These are phyloP conservation scores for Bemisia tabaci DNA, from an alignment of 1,140 invertebrate species.

Conservation along the genomic window DNA sequence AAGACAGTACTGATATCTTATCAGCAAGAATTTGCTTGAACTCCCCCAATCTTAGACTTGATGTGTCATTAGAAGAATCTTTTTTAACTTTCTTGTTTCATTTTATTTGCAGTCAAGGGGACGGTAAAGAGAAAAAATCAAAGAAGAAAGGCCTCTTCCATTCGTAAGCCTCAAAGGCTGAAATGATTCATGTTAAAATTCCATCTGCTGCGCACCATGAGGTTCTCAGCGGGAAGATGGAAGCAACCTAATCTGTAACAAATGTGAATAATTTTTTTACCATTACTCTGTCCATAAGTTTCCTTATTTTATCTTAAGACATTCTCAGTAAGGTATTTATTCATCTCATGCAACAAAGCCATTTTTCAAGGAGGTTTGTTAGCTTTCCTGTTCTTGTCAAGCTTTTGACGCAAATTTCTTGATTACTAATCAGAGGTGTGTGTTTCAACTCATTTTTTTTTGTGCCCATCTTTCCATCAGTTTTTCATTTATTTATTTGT, in stretches of 20 bases:
- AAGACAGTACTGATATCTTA: no score
- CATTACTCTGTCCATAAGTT: neutral
- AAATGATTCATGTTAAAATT: neutral
- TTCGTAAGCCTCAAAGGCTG: slow-evolving; percentile 15
- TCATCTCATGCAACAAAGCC: no score
- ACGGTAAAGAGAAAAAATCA: slow-evolving; percentile 43
- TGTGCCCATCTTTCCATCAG: no score
- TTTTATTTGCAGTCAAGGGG: slow-evolving; percentile 38
- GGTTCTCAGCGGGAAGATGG: neutral
- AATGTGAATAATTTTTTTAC: neutral
- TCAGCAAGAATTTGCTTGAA: no score
- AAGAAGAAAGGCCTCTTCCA: slow-evolving; percentile 46
- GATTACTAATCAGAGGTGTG: no score
- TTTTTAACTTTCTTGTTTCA: slow-evolving; percentile 18
- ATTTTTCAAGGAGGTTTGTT: no score
- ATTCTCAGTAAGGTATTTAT: neutral
- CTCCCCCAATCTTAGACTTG: no score
- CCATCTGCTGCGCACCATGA: neutral
- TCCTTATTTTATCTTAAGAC: neutral
- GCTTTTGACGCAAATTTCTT: no score
- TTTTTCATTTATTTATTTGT: no score
- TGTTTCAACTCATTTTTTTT: no score
- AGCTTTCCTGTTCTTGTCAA: no score
- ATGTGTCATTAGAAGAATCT: no score
- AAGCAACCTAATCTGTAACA: neutral